These are phyloP conservation scores for Prenolepis imparis DNA, from an alignment of 2,888 invertebrate species.

Conservation along the genomic window DNA sequence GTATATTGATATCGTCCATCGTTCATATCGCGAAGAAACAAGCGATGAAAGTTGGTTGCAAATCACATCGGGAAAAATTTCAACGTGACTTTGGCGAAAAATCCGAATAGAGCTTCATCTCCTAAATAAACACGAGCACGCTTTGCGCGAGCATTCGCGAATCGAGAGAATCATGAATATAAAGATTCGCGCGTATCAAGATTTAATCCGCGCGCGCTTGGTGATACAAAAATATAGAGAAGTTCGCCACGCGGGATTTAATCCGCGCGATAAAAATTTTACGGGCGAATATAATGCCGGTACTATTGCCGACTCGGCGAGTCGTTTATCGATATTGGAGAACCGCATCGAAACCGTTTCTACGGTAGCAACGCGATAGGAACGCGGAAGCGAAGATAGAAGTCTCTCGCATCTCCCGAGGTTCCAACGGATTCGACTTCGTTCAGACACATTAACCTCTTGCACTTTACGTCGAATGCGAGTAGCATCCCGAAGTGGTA, in stretches of 20 bases:
- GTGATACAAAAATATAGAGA: constrained; percentile 37
- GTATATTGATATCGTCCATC: no score
- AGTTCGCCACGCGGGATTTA: constrained; percentile 33
- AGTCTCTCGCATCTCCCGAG: neutral
- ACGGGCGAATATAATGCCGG: constrained; percentile 37
- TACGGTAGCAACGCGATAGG: neutral
- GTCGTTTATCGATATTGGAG: constrained; percentile 48
- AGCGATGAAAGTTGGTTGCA: neutral
- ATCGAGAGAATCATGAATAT: constrained; percentile 32
- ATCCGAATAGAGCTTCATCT: constrained; percentile 24
- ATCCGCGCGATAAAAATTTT: constrained; percentile 54
- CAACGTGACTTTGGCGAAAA: neutral
- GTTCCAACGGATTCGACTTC: constrained; percentile 25
- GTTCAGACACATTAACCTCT: constrained; percentile 44
- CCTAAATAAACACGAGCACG: constrained; percentile 38
- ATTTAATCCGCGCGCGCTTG: constrained; percentile 42
- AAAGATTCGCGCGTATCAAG: neutral
- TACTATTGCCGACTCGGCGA: constrained; percentile 31
- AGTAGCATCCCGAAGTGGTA: neutral
- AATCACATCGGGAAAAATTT: neutral
- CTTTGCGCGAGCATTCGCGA: constrained; percentile 12
- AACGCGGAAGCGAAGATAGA: constrained; percentile 39
- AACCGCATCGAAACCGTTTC: constrained; percentile 16
- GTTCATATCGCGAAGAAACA: constrained; percentile 30
- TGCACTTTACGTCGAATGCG: constrained; percentile 2